These are phyloP conservation scores for Trachythela sp. DNA, from an alignment of 64 coral and sea anemone species.

Conservation along the genomic window DNA sequence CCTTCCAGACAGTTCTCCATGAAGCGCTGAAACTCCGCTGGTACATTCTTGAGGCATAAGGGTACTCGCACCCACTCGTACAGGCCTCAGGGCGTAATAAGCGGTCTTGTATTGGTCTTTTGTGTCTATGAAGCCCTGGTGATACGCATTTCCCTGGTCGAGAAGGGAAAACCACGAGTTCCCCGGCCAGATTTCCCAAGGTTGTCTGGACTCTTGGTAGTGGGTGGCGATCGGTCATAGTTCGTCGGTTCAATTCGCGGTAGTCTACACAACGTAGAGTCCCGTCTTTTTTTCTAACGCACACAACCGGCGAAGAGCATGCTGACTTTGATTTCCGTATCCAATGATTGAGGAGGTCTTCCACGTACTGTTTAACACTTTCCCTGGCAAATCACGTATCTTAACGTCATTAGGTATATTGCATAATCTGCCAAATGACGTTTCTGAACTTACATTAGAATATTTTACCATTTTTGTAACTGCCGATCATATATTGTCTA, in stretches of 20 bases:
- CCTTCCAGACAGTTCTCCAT: neutral
- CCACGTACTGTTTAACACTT: too few relatives aligned
- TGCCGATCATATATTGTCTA: too few relatives aligned
- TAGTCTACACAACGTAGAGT: neutral
- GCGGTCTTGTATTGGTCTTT: neutral
- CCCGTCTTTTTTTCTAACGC: neutral
- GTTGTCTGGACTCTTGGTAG: neutral
- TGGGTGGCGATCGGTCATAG: neutral
- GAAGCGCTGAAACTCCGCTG: neutral
- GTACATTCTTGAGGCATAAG: neutral
- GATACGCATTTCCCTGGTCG: neutral
- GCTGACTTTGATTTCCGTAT: neutral
- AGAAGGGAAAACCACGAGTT: neutral
- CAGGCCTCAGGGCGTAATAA: neutral
- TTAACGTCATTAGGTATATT: too few relatives aligned
- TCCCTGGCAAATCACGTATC: too few relatives aligned
- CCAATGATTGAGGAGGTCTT: neutral
- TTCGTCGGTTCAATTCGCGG: neutral
- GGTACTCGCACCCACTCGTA: neutral
- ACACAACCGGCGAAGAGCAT: neutral
- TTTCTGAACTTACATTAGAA: too few relatives aligned
- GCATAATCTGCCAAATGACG: too few relatives aligned
- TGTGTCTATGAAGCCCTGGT: neutral
- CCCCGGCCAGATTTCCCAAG: neutral
- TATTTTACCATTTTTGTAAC: too few relatives aligned